Base-by-base conservation (phyloP, 2,113 vertebrate species). In the Nicator chloris region DNA sequence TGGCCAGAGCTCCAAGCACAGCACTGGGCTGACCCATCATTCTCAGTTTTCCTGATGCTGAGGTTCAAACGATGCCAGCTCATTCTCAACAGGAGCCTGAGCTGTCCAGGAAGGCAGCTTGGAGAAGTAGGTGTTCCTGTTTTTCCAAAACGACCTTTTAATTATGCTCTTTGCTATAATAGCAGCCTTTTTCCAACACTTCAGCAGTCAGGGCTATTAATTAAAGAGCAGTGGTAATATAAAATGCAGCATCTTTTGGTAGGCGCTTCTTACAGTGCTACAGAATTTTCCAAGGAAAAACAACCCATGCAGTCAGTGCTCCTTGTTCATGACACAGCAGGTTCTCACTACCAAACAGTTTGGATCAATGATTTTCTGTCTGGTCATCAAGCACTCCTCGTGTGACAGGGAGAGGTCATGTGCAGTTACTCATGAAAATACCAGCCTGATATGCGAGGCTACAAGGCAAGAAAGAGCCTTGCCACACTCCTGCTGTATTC, bases 61-160 rank as follows among this genome's bases (percentile, higher is more conserved):
- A 72, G 59, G 70, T 84, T 91, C 87, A 72, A 33, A 72, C 2
- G 0, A 22, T 56, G 82, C 68, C 93, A 87, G 59, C 82, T 96
- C 78, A 31, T 73, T 19, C 71, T 22, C 31, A 1, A 4, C 28
- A 39, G 63, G 23, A 91, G 68, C 68, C 90, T 31, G 79, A 90
- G 68, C 76, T 85, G 63, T 70, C 57, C 70, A 33, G 90, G 85
- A 73, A 80, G 57, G 70, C 85, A 90, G 57, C 63, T 39, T 4
- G 22, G 54, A 73, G 54, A 73, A 73, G 95, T 22, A 79, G 94
- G 88, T 71, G 69, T 75, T 95, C 95, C 83, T 93, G 95, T 94
- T 95, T 86, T 88, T 82, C 94, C 65, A 60, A 92, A 88, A 64
- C 79, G 73, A 59, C 85, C 64, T 94, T 92, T 90, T 92, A 94